Percentiles rank a stretch among this genome's conserved stretches.
Evolutionary conservation across 2,113 vertebrate genomes (phyloP).

Genomic region (Elaphurus davidianus): DNA sequence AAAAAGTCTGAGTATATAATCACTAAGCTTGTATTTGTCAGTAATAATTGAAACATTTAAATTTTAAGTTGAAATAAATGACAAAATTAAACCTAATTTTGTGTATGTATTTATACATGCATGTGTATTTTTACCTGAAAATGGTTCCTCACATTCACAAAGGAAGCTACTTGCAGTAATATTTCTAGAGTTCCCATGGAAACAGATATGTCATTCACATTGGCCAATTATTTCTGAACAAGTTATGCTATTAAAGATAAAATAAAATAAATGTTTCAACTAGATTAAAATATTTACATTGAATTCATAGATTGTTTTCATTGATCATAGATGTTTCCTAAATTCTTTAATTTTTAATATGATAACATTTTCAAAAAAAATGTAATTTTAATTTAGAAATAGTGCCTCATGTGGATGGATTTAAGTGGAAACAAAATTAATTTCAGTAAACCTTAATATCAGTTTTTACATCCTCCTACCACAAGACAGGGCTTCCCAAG

Average conservation of each 20-base stretch:
- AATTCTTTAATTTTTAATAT: not conserved
- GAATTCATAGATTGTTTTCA: not conserved
- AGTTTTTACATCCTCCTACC: not conserved
- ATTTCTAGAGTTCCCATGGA: constrained; percentile 81
- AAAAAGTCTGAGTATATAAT: not conserved
- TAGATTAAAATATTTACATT: not conserved
- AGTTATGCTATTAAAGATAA: constrained; percentile 81
- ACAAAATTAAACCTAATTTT: not conserved
- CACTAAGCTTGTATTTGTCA: not conserved
- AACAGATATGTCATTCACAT: constrained; percentile 78
- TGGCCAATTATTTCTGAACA: constrained; percentile 86
- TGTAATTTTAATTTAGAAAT: not conserved
- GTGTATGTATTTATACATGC: not conserved
- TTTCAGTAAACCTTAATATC: not conserved
- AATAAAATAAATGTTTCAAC: not conserved
- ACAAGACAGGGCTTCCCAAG: not conserved
- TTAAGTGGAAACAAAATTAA: not conserved
- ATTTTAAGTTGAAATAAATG: not conserved
- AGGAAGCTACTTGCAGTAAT: constrained; percentile 79
- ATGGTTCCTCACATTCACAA: constrained; percentile 81
- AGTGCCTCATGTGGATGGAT: not conserved
- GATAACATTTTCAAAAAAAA: not conserved
- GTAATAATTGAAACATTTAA: not conserved
- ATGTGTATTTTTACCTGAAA: constrained; percentile 80
- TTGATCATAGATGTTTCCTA: not conserved